These are phyloP conservation scores for Puma concolor DNA, from an alignment of 2,113 vertebrate species.

Conservation along the genomic window DNA sequence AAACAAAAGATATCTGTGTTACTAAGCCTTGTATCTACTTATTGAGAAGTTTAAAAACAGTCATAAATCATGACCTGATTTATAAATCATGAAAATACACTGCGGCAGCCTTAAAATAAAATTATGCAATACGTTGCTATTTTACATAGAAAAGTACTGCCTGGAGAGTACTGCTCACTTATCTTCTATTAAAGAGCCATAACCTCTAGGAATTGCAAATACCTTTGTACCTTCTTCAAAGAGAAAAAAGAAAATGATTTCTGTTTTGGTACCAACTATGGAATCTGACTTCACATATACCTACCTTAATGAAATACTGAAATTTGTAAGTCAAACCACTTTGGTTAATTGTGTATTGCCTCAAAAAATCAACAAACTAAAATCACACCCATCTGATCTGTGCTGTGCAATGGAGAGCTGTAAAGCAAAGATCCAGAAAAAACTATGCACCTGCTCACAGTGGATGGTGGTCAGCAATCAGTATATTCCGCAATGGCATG, in stretches of 20 bases:
- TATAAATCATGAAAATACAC: background rate
- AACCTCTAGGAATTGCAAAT: constrained; percentile 8
- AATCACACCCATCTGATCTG: background rate
- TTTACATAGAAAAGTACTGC: background rate
- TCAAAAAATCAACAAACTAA: background rate
- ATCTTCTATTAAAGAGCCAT: background rate
- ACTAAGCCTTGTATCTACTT: background rate
- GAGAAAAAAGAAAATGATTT: constrained; percentile 6
- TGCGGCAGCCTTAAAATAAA: constrained; percentile 8
- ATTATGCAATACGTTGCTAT: background rate
- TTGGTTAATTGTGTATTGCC: background rate
- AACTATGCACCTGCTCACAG: background rate
- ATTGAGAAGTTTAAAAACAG: constrained; percentile 15
- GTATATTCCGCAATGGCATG: background rate
- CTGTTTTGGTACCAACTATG: constrained; percentile 18
- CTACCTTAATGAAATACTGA: background rate
- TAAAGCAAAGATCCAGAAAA: background rate
- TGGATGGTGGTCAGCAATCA: background rate
- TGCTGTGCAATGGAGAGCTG: background rate
- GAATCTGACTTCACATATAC: background rate
- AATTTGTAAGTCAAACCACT: background rate
- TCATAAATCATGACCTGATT: background rate
- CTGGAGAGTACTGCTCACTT: background rate
- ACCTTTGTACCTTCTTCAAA: background rate
- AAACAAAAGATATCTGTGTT: constrained; percentile 25